Evolutionary conservation across 92 coral and sea anemone species (phyloP).

Genomic region (Desmophyllum pertusum): DNA sequence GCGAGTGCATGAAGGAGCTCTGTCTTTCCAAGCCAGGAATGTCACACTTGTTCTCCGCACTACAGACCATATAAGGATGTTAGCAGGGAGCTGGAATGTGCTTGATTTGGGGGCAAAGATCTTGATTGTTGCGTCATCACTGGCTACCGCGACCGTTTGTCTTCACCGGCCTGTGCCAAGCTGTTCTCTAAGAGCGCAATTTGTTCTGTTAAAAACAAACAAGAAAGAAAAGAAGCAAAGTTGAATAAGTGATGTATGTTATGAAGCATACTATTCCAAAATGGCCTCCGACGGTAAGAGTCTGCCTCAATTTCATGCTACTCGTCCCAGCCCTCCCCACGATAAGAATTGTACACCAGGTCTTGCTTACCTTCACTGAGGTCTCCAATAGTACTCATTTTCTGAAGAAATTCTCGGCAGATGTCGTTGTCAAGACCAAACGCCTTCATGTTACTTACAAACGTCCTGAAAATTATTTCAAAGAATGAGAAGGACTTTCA

Average conservation of each 20-base stretch:
- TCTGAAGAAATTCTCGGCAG: conserved; percentile 89
- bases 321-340: background rate
- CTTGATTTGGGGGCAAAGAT: background rate
- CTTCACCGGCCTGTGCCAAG: conserved; percentile 47
- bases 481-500: background rate
- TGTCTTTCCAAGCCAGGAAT: no score
- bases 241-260: background rate
- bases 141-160: conserved; percentile 30
- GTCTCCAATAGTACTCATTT: conserved; percentile 95
- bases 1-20: no score
- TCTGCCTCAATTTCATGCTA: background rate
- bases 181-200: conserved; percentile 66
- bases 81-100: no score
- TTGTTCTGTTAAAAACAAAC: conserved; percentile 55
- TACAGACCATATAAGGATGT: no score
- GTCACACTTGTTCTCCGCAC: no score
- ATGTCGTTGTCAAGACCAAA: conserved; percentile 81
- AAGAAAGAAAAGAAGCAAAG: background rate
- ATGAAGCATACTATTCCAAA: background rate
- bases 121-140: background rate
- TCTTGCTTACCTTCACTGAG: conserved; percentile 70
- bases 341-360: no score
- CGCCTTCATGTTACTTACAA: conserved; percentile 93
- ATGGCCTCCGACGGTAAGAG: background rate
- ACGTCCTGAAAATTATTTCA: conserved; percentile 61